These are phyloP conservation scores for Axis porcinus DNA, from an alignment of 2,113 vertebrate species.

Conservation along the genomic window DNA sequence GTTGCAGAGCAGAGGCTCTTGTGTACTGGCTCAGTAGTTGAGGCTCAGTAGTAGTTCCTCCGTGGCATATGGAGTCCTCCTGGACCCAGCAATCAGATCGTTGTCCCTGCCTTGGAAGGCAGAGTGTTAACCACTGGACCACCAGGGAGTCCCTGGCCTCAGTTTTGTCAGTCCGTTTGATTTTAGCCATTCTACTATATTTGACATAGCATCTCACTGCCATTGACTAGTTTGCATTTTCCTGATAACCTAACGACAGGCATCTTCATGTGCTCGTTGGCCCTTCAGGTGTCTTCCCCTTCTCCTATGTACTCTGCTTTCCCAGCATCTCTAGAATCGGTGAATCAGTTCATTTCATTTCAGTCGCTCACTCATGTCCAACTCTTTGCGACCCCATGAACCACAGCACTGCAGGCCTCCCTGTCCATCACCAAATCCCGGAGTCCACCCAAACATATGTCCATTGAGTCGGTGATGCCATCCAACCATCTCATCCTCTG, in stretches of 20 bases:
- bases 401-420: not conserved
- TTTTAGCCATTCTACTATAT: not conserved
- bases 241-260: not conserved
- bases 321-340: not conserved
- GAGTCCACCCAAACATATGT: not conserved
- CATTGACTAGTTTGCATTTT: not conserved
- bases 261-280: not conserved
- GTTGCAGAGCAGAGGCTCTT: not conserved
- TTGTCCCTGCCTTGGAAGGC: not conserved
- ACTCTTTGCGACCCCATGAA: not conserved
- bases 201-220: not conserved
- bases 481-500: not conserved
- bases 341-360: not conserved
- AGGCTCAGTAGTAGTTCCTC: not conserved
- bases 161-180: not conserved
- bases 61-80: not conserved
- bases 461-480: not conserved
- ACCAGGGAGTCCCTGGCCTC: not conserved
- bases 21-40: not conserved
- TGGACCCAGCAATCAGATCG: not conserved
- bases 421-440: not conserved
- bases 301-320: not conserved
- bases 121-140: not conserved
- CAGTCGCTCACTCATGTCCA: not conserved
- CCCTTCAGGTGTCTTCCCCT: not conserved